phyloP scores from a whole-genome alignment of 2,113 vertebrate genomes.

The Entelurus aequoreus region DNA sequence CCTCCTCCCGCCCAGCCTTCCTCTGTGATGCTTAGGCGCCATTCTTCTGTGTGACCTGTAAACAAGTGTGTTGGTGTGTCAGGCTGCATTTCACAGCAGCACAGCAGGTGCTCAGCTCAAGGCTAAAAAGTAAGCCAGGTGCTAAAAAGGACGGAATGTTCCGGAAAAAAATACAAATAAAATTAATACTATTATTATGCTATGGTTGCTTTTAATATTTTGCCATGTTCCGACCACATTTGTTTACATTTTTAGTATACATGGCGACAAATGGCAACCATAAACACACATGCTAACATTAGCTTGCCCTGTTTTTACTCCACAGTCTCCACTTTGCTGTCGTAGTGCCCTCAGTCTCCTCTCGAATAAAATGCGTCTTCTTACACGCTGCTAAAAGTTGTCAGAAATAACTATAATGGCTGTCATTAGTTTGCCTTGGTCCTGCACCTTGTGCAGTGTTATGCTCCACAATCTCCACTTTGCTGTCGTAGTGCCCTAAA shows the following conservation, averaged over 20 bases:
- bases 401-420: too few relatives aligned
- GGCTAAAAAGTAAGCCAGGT: conserved; percentile 36
- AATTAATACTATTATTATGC: too few relatives aligned
- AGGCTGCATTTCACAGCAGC: conserved; percentile 45
- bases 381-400: too few relatives aligned
- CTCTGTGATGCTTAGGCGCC: conserved; percentile 54
- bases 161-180: conserved; percentile 29
- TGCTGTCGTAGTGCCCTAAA: too few relatives aligned
- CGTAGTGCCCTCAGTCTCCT: background rate
- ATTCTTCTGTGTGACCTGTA: conserved; percentile 65
- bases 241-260: background rate
- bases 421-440: too few relatives aligned
- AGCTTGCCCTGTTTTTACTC: too few relatives aligned
- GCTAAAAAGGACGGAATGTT: conserved; percentile 27
- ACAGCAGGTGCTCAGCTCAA: too few relatives aligned
- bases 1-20: too few relatives aligned
- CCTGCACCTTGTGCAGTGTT: too few relatives aligned
- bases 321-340: background rate
- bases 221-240: too few relatives aligned
- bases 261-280: background rate
- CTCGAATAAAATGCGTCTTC: background rate
- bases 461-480: too few relatives aligned
- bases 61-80: conserved; percentile 57
- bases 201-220: too few relatives aligned
- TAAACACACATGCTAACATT: background rate